A percentile compares a stretch with the other conserved stretches of the same genome.
These are phyloP conservation scores for Bombus breviceps DNA, from an alignment of 1,140 invertebrate genomes.

Conservation along the genomic window DNA sequence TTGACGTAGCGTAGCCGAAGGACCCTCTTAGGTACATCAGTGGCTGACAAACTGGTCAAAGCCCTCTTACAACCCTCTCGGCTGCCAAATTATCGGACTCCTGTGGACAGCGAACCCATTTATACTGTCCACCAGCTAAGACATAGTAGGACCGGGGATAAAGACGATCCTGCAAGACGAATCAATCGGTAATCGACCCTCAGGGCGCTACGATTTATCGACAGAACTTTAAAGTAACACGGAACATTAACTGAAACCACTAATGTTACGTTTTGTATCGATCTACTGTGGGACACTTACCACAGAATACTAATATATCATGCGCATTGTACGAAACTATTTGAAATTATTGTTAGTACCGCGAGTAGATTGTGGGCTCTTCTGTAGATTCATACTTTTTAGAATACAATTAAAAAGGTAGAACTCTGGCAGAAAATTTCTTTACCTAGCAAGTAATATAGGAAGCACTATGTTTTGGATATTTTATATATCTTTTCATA, in stretches of 20 bases:
- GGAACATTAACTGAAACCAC: neutral
- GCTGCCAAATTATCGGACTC: conserved; percentile 79
- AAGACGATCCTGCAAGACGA: conserved; percentile 24
- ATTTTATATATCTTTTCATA: too few species aligned
- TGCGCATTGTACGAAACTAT: too few species aligned
- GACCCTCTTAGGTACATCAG: conserved; percentile 73
- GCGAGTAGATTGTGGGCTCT: too few species aligned
- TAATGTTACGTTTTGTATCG: too few species aligned
- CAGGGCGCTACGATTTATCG: neutral
- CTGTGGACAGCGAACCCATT: conserved; percentile 78
- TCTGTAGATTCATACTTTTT: too few species aligned
- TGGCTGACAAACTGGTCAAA: conserved; percentile 79
- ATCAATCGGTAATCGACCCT: conserved; percentile 22
- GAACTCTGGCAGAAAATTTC: too few species aligned
- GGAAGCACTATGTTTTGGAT: too few species aligned
- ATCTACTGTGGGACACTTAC: too few species aligned
- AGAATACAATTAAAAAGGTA: too few species aligned
- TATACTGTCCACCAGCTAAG: conserved; percentile 68
- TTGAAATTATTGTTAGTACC: too few species aligned
- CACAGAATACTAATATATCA: too few species aligned
- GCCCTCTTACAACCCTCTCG: conserved; percentile 74
- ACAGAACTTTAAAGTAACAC: neutral
- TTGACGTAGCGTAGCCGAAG: conserved; percentile 69
- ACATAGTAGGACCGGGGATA: conserved; percentile 29
- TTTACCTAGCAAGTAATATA: too few species aligned